These are phyloP conservation scores for Hapalemur alaotrensis DNA, from an alignment of 2,797 vertebrate genomes.

Conservation along the genomic window DNA sequence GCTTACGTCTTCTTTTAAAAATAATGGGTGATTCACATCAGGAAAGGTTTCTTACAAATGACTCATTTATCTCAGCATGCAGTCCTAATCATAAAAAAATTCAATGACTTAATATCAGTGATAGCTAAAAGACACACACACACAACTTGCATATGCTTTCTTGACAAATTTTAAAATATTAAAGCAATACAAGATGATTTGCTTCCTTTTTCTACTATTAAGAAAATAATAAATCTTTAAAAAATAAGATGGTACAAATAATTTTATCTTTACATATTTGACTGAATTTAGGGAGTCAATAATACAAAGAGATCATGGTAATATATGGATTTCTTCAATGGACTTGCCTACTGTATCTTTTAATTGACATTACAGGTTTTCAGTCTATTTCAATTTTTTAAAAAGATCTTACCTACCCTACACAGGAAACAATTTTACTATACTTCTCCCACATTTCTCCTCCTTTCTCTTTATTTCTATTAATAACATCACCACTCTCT, in stretches of 20 bases:
- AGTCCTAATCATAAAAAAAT: slow-evolving; percentile 55
- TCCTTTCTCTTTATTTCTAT: background rate
- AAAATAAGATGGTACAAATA: background rate
- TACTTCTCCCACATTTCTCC: background rate
- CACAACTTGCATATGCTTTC: background rate
- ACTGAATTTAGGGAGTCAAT: background rate
- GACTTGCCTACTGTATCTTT: background rate
- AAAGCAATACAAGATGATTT: background rate
- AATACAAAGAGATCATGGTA: background rate
- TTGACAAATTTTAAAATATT: slow-evolving; percentile 50
- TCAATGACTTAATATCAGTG: slow-evolving; percentile 35
- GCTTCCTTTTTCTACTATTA: background rate
- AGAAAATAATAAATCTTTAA: background rate
- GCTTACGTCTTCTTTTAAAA: slow-evolving; percentile 63
- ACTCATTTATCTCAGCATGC: slow-evolving; percentile 67
- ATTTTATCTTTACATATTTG: background rate
- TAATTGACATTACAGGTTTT: background rate
- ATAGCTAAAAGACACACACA: background rate
- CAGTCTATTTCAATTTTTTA: background rate
- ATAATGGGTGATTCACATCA: slow-evolving; percentile 66
- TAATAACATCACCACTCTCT: background rate
- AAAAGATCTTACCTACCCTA: background rate
- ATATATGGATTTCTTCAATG: background rate
- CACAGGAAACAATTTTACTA: background rate
- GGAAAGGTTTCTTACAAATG: slow-evolving; percentile 45